These are phyloP conservation scores for Ganaspis brasiliensis DNA, from an alignment of 2,888 invertebrate genomes.

Conservation along the genomic window DNA sequence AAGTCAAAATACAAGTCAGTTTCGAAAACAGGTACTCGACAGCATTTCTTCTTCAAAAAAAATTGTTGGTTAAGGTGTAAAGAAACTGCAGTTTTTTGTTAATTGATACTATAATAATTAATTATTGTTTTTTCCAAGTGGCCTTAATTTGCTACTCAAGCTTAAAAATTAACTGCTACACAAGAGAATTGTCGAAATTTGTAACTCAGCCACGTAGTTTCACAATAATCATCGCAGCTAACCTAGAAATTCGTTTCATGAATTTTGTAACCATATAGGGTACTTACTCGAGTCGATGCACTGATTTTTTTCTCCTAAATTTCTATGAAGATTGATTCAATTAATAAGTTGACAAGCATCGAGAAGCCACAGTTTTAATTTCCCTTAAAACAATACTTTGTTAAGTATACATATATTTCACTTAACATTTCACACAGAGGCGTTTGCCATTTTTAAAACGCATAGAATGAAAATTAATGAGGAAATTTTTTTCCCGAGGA, in stretches of 20 bases:
- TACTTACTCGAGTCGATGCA: slow-evolving; percentile 60
- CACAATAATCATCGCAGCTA: slow-evolving; percentile 56
- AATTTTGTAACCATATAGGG: slow-evolving; percentile 53
- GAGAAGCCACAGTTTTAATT: not conserved
- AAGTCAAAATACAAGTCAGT: not conserved
- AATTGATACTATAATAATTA: no score
- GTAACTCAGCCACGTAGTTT: slow-evolving; percentile 57
- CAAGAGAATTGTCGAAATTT: slow-evolving; percentile 50
- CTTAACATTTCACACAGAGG: not conserved
- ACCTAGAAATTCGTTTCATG: slow-evolving; percentile 64
- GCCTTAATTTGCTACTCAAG: no score
- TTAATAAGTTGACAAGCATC: not conserved
- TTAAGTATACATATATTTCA: no score
- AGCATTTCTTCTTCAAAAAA: not conserved
- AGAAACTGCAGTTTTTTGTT: no score
- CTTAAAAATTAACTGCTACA: not conserved
- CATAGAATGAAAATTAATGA: not conserved
- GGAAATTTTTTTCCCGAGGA: no score
- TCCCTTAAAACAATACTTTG: no score
- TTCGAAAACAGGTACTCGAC: not conserved
- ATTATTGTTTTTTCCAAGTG: no score
- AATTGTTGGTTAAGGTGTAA: no score
- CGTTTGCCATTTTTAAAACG: not conserved
- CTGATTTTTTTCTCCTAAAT: slow-evolving; percentile 35
- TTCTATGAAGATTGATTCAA: not conserved